Conservation (phyloP, 2,113 vertebrate species). For the Arizona elegans region DNA sequence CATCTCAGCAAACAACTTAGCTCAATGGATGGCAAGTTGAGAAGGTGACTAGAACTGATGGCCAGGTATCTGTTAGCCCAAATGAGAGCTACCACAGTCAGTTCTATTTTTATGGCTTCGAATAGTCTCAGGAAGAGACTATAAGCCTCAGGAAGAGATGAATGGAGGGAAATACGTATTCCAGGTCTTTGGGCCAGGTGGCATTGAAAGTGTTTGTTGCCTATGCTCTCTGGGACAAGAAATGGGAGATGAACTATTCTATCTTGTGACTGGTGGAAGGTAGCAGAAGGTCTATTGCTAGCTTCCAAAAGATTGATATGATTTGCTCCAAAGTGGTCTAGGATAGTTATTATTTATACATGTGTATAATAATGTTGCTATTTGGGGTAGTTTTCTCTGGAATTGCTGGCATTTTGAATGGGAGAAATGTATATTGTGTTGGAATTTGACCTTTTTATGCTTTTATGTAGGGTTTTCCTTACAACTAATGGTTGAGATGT, state of each 20-base stretch:
- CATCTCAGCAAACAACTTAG: too few species aligned
- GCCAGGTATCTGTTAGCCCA: not conserved
- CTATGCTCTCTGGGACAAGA: not conserved
- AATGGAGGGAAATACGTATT: not conserved
- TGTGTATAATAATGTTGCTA: not conserved
- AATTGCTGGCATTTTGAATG: not conserved
- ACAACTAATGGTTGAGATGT: not conserved
- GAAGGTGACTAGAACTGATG: not conserved
- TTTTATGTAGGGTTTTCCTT: not conserved
- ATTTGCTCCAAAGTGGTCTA: slow-evolving; percentile 8
- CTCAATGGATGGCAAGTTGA: not conserved
- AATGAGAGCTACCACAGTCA: not conserved
- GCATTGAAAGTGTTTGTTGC: not conserved
- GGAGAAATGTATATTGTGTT: not conserved
- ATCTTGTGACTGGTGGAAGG: not conserved
- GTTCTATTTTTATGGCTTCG: not conserved
- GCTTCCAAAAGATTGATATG: not conserved
- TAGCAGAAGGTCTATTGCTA: not conserved
- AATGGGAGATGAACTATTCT: not conserved
- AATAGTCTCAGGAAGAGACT: not conserved
- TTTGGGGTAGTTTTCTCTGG: not conserved
- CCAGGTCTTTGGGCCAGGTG: not conserved
- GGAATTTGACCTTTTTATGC: not conserved
- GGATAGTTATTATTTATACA: not conserved
- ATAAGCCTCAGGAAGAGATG: not conserved